Evolutionary conservation across 2,113 vertebrate genomes (phyloP).

Genomic region (Dasyurus viverrinus): DNA sequence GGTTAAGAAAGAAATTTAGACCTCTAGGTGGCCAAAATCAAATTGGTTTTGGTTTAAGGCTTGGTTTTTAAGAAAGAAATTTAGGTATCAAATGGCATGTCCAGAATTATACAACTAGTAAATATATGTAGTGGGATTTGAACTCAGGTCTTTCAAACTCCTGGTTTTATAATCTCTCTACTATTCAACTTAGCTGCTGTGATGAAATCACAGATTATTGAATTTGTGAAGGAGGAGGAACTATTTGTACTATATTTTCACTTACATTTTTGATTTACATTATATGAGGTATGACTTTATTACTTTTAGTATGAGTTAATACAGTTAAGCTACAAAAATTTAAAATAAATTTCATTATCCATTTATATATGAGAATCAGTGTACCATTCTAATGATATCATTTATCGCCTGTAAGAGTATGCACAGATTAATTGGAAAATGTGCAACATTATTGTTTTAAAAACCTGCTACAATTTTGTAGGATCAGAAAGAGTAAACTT

Average conservation of each 20-base stretch:
- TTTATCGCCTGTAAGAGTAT: constrained; percentile 16
- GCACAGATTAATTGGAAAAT: constrained; percentile 25
- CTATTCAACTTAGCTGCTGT: neutral
- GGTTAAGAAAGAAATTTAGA: no score
- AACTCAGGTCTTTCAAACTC: neutral
- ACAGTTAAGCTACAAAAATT: constrained; percentile 1
- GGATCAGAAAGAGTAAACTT: constrained; percentile 3
- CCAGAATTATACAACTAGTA: neutral
- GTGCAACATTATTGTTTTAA: neutral
- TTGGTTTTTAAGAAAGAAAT: no score
- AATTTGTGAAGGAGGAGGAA: neutral
- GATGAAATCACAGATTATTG: neutral
- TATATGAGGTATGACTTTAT: constrained; percentile 5
- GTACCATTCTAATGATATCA: constrained; percentile 13
- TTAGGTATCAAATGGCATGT: neutral
- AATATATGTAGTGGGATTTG: neutral
- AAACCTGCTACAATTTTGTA: neutral
- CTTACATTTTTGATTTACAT: neutral
- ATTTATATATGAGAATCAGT: constrained; percentile 19
- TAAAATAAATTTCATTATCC: constrained; percentile 45
- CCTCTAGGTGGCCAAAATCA: no score
- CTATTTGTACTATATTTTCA: neutral
- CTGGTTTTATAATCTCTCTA: neutral
- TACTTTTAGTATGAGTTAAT: constrained; percentile 31
- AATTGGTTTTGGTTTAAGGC: no score